A percentile compares a stretch with the other conserved stretches of the same genome.
Evolutionary conservation across 2,888 invertebrate species (phyloP).

Genomic region (Eledone cirrhosa): DNA sequence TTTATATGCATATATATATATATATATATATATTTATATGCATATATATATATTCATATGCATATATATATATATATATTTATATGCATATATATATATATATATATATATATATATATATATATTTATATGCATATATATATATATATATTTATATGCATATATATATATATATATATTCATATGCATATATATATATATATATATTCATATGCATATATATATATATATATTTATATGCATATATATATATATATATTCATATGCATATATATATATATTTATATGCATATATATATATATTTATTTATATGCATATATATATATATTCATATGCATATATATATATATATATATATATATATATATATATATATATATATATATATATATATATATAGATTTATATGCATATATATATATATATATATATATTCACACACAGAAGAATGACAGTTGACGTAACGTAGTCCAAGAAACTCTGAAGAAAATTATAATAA

Average conservation of each 20-base stretch:
- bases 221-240: neutral
- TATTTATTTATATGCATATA: neutral
- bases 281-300: neutral
- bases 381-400: neutral
- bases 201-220: neutral
- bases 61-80: neutral
- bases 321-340: neutral
- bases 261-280: neutral
- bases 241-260: neutral
- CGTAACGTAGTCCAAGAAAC: too few relatives aligned
- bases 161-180: neutral
- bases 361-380: neutral
- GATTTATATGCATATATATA: neutral
- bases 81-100: neutral
- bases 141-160: neutral
- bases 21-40: too few relatives aligned
- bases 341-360: neutral
- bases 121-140: conserved; percentile 12
- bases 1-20: too few relatives aligned
- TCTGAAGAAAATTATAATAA: too few relatives aligned
- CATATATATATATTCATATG: too few relatives aligned
- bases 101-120: neutral
- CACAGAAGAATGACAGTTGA: too few relatives aligned
- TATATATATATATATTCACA: neutral
- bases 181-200: neutral